Conservation (phyloP, 2,888 invertebrate genomes). For the Parapristionchus giblindavisi region DNA sequence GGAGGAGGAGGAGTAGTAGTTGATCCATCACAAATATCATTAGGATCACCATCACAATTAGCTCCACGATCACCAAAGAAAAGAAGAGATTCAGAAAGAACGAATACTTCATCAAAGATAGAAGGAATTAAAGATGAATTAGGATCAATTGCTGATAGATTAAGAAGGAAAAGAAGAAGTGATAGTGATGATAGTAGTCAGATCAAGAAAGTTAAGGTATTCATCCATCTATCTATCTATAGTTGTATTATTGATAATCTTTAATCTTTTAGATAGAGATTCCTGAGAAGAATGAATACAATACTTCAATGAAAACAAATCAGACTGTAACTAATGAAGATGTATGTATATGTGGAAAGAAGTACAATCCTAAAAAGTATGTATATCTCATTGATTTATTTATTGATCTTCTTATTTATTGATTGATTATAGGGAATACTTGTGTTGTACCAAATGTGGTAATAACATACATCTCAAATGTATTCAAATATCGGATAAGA, state of each 20-base stretch:
- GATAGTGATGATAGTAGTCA: conserved; percentile 19
- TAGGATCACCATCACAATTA: conserved; percentile 37
- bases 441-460: conserved; percentile 94
- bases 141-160: conserved; percentile 21
- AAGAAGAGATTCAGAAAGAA: conserved; percentile 26
- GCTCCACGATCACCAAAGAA: conserved; percentile 9
- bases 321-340: background rate
- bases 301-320: background rate
- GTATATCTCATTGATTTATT: background rate
- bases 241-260: background rate
- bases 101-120: background rate
- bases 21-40: conserved; percentile 31
- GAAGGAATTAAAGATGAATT: background rate
- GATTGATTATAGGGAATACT: background rate
- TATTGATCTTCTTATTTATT: background rate
- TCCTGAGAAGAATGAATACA: background rate
- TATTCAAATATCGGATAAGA: conserved; percentile 89
- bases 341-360: conserved; percentile 48
- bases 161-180: conserved; percentile 29
- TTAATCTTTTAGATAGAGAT: conserved; percentile 33
- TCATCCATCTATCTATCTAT: no score
- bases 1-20: background rate
- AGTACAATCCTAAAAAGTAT: conserved; percentile 48
- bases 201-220: conserved; percentile 22
- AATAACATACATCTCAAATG: conserved; percentile 99